Evolutionary conservation across 2,797 vertebrate species (phyloP).

Genomic region (Megaceryle alcyon): DNA sequence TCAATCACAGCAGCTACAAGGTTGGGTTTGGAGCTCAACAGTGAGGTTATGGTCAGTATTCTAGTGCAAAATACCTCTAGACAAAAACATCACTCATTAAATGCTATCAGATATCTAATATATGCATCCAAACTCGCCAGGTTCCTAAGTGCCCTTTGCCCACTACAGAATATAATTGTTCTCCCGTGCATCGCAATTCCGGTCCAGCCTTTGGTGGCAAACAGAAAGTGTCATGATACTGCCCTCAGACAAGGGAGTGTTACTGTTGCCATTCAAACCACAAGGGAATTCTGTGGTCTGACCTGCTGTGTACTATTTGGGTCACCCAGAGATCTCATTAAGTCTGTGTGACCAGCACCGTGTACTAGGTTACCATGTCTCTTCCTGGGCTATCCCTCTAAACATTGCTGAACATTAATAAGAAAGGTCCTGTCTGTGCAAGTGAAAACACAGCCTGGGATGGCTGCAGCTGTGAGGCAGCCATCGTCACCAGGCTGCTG

Average conservation of each 20-base stretch:
- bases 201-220: not conserved
- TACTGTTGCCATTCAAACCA: not conserved
- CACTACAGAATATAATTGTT: rapidly evolving
- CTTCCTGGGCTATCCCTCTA: not conserved
- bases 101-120: not conserved
- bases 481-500: rapidly evolving
- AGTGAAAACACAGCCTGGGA: not conserved
- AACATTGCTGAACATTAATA: not conserved
- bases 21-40: not conserved
- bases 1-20: not conserved
- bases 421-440: not conserved
- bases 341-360: not conserved
- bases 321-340: not conserved
- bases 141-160: not conserved
- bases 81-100: not conserved
- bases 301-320: not conserved
- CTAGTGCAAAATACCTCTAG: not conserved
- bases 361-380: not conserved
- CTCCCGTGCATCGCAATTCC: rapidly evolving
- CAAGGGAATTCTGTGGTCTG: not conserved
- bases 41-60: not conserved
- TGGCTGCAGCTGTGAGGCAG: not conserved
- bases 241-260: not conserved
- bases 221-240: rapidly evolving
- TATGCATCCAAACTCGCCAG: not conserved